These are phyloP conservation scores for Galendromus occidentalis DNA, from an alignment of 1,140 invertebrate genomes.

Conservation along the genomic window DNA sequence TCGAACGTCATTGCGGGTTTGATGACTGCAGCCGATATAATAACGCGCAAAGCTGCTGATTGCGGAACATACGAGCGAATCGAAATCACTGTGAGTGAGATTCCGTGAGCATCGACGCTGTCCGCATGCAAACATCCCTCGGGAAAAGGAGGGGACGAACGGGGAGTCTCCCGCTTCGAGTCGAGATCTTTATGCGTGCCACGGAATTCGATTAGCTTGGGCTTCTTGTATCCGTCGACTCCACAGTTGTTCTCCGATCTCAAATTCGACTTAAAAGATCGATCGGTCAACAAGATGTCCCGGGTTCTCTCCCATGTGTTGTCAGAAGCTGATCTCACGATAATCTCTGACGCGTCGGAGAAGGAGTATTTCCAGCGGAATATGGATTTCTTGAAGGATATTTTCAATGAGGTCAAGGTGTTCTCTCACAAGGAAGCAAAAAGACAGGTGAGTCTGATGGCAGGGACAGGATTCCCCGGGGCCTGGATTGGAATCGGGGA, in stretches of 20 bases:
- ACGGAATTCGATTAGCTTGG: too few relatives aligned
- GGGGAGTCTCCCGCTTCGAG: too few relatives aligned
- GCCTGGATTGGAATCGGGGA: too few relatives aligned
- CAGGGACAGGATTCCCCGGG: too few relatives aligned
- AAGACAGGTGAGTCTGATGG: not conserved
- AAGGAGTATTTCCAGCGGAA: not conserved
- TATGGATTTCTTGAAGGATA: not conserved
- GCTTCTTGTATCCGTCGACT: not conserved
- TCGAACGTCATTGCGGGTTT: not conserved
- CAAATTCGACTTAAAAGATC: not conserved
- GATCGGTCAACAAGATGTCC: not conserved
- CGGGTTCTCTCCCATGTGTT: not conserved
- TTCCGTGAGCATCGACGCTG: too few relatives aligned
- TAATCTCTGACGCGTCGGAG: not conserved
- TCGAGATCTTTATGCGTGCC: too few relatives aligned
- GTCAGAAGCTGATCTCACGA: not conserved
- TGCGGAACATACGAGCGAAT: too few relatives aligned
- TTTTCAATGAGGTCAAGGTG: not conserved
- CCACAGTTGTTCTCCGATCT: not conserved
- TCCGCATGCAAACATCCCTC: too few relatives aligned
- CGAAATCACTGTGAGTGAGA: too few relatives aligned
- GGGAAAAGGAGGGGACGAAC: too few relatives aligned
- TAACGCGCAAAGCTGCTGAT: not conserved
- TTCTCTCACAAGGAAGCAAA: not conserved
- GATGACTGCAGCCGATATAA: constrained; percentile 5